Evolutionary conservation across 2,888 invertebrate species (phyloP).

Genomic region (Protodeltote pygarga): DNA sequence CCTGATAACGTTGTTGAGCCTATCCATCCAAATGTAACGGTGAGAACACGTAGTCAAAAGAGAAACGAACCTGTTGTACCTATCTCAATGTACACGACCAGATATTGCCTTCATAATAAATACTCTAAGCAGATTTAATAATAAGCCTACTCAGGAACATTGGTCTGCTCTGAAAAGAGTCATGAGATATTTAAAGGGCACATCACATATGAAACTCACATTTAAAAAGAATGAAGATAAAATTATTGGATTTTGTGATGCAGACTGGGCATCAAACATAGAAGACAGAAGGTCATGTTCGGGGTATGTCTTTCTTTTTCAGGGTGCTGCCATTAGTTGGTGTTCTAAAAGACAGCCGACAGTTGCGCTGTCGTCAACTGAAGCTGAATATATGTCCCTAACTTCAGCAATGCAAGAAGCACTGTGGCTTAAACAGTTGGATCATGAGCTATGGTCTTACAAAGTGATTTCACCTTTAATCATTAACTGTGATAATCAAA

Average conservation of each 20-base stretch:
- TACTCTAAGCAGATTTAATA: slow-evolving; percentile 4
- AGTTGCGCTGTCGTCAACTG: slow-evolving; percentile 11
- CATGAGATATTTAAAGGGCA: slow-evolving; percentile 33
- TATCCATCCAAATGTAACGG: too few relatives aligned
- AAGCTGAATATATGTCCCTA: slow-evolving; percentile 45
- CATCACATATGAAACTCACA: slow-evolving; percentile 4
- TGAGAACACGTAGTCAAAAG: too few relatives aligned
- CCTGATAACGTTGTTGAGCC: too few relatives aligned
- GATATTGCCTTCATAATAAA: slow-evolving; percentile 9
- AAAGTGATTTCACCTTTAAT: neutral
- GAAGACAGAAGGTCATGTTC: slow-evolving; percentile 42
- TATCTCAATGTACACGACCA: slow-evolving; percentile 13
- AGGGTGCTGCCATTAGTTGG: slow-evolving; percentile 51
- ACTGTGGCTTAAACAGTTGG: slow-evolving; percentile 27
- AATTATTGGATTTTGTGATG: slow-evolving; percentile 19
- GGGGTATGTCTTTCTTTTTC: slow-evolving; percentile 45
- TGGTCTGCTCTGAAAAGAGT: slow-evolving; percentile 15
- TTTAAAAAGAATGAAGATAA: neutral
- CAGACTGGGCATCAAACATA: slow-evolving; percentile 44
- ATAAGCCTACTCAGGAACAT: slow-evolving; percentile 3
- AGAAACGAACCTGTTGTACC: too few relatives aligned
- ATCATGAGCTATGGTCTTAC: slow-evolving; percentile 7
- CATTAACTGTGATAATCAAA: slow-evolving; percentile 40
- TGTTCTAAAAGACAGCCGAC: slow-evolving; percentile 38
- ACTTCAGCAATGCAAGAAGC: slow-evolving; percentile 36